phyloP scores from a whole-genome alignment of 2,888 invertebrate genomes.

The Paralinhomoeus sp. region DNA sequence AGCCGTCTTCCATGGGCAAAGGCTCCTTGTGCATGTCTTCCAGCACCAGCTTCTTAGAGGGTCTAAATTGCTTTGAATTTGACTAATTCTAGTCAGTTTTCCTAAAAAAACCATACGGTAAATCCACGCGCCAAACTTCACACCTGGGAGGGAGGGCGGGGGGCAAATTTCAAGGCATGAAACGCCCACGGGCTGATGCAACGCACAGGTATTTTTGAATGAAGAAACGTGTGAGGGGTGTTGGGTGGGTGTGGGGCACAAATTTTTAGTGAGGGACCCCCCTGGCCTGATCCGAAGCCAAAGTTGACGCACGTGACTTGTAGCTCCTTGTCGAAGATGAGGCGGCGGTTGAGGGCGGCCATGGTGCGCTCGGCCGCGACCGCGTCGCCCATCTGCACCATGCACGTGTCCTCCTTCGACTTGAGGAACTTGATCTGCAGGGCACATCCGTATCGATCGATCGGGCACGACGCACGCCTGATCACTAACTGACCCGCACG shows the following conservation, averaged over 20 bases:
- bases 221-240: too few species aligned
- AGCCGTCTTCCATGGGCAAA: conserved; percentile 74
- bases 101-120: too few species aligned
- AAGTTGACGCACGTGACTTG: conserved; percentile 42
- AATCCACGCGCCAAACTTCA: neutral
- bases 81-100: too few species aligned
- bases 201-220: too few species aligned
- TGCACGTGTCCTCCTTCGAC: conserved; percentile 89
- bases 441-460: too few species aligned
- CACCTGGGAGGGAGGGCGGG: neutral
- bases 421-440: conserved; percentile 71
- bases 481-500: conserved; percentile 49
- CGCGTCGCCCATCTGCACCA: conserved; percentile 94
- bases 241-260: too few species aligned
- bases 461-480: too few species aligned
- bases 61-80: conserved; percentile 31
- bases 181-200: too few species aligned
- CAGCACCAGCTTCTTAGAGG: conserved; percentile 77
- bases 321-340: conserved; percentile 50
- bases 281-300: too few species aligned
- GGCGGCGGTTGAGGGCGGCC: conserved; percentile 73
- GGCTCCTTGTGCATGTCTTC: conserved; percentile 77
- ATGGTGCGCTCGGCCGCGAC: conserved; percentile 80
- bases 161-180: too few species aligned
- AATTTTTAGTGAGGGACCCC: too few species aligned